Percentiles rank a stretch among this genome's conserved stretches.
These are phyloP conservation scores for Melanotus villosus DNA, from an alignment of 2,888 invertebrate species.

Conservation along the genomic window DNA sequence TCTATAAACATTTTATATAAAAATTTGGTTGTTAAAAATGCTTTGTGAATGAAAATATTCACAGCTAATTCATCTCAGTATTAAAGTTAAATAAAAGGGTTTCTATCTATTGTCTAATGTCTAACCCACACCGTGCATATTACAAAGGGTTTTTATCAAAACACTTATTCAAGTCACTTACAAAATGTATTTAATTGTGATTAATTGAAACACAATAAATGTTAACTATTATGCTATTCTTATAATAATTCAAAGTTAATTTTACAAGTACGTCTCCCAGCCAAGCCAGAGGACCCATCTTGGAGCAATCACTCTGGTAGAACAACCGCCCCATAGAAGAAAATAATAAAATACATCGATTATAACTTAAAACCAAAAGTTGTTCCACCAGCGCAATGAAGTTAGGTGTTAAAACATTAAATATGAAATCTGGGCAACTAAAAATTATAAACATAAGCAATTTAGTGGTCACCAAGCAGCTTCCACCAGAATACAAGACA, in stretches of 20 bases:
- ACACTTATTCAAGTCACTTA: constrained; percentile 26
- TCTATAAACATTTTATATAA: no score
- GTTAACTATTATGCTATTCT: constrained; percentile 33
- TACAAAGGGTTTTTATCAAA: constrained; percentile 1
- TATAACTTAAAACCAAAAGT: constrained; percentile 16
- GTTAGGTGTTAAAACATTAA: constrained; percentile 21
- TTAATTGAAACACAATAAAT: constrained; percentile 34
- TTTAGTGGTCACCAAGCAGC: constrained; percentile 24
- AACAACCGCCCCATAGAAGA: constrained; percentile 20
- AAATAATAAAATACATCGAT: constrained; percentile 11
- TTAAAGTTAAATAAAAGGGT: no score
- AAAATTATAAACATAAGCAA: constrained; percentile 35
- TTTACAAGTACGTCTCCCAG: constrained; percentile 38
- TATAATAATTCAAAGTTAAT: constrained; percentile 35
- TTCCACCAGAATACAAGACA: constrained; percentile 28
- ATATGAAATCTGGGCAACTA: constrained; percentile 19
- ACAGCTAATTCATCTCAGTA: no score
- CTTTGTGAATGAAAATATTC: no score
- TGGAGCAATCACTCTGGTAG: constrained; percentile 23
- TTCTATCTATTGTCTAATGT: no score
- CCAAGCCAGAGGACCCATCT: constrained; percentile 32
- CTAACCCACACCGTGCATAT: no score
- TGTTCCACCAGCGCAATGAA: constrained; percentile 18
- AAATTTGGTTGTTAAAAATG: no score
- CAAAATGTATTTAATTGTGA: constrained; percentile 40